Base-by-base conservation (phyloP, 2,113 vertebrate species). In the Hiodon tergisus region DNA sequence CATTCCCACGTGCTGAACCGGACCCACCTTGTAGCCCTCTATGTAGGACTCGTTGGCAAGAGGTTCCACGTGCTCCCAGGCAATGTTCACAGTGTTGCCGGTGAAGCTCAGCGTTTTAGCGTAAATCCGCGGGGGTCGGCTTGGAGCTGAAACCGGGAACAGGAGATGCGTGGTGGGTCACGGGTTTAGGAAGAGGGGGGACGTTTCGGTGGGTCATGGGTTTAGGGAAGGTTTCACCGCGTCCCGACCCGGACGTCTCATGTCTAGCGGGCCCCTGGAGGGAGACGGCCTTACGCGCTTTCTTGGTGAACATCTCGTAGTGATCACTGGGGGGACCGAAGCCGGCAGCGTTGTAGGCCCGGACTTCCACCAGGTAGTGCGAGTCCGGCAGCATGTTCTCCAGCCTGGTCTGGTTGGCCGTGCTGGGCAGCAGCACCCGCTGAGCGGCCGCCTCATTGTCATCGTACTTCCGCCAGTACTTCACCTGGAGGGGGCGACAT, bases 341-440 rank as follows among this genome's bases (percentile, higher is more conserved):
- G 0, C 97, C 97, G 0, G 96, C 95, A 46, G 94, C 95, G 1
- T 99, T 99, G 81, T 93, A 97, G 50, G 96, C 96, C 31, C 93
- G 91, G 48, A 99, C 95, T 83, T 99, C 95, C 1, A 96, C 91
- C n/a, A 94, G 90, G 85, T 99, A 99, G 73, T 93, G 92, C 0
- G 96, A 93, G 73, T 99, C 93, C 0, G 96, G 96, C 76, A 94
- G 90, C 83, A 99, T 92, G 84, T 97, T 97, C 88, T 98, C 95
- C 76, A 98, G 79, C 70, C 93, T 91, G 4, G 93, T 94, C 13
- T 95, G 93, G 77, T 95, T 96, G 11, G 90, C 88, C 6, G 86
- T 80, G 73, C 86, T 93, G 74, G 90, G 82, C 48, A 97, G 94
- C 78, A 96, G 93, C 48, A 99, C 90, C 31, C 94, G 85, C 71